phyloP scores from a whole-genome alignment of 2,113 vertebrate genomes.

The Psophia crepitans region DNA sequence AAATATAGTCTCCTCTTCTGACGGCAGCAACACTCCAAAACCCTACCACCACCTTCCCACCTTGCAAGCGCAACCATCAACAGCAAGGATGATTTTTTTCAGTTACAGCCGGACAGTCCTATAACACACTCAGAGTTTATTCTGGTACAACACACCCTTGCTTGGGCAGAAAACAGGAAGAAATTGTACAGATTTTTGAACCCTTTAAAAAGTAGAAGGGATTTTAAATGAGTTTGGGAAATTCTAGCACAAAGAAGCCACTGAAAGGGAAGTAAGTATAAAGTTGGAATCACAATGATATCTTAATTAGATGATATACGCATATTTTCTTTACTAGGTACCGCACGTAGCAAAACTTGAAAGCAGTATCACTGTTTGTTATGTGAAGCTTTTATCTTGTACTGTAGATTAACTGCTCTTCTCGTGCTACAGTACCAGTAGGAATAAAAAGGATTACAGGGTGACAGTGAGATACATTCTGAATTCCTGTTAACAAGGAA shows the following conservation, averaged over 20 bases:
- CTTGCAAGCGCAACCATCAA: neutral
- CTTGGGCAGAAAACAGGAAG: neutral
- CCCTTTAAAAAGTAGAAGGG: neutral
- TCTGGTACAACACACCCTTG: neutral
- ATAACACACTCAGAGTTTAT: neutral
- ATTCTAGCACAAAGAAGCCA: neutral
- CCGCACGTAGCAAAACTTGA: neutral
- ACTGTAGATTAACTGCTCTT: neutral
- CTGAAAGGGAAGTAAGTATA: neutral
- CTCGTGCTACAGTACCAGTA: neutral
- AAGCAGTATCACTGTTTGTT: neutral
- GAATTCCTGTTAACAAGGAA: neutral
- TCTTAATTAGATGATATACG: constrained; percentile 15
- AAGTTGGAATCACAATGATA: neutral
- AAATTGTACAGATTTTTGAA: neutral
- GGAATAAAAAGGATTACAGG: neutral
- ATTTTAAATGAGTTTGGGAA: neutral
- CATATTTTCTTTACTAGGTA: neutral
- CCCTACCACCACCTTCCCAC: no score
- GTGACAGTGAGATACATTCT: neutral
- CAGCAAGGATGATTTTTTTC: neutral
- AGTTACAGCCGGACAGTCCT: neutral
- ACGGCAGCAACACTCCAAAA: neutral
- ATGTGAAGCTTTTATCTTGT: neutral
- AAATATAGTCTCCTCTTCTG: neutral